These are phyloP conservation scores for Dasysyrphus albostriatus DNA, from an alignment of 2,888 invertebrate species.

Conservation along the genomic window DNA sequence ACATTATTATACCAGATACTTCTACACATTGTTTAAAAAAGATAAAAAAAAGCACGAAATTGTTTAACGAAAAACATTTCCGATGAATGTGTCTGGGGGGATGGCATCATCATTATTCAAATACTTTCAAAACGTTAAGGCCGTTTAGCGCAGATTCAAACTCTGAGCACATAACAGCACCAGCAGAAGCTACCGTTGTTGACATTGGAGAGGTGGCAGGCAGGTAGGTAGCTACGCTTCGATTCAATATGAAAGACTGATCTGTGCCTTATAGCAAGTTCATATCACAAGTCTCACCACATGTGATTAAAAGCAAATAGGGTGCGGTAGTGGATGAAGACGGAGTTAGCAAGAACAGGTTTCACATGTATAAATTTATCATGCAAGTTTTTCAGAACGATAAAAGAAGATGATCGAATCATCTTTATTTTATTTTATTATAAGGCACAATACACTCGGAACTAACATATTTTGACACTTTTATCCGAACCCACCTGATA, in stretches of 20 bases:
- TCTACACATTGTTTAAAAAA: slow-evolving; percentile 22
- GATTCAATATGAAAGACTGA: slow-evolving; percentile 41
- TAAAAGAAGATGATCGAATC: slow-evolving; percentile 41
- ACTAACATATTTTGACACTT: background rate
- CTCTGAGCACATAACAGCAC: slow-evolving; percentile 42
- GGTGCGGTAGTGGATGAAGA: slow-evolving; percentile 59
- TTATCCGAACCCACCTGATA: too few relatives aligned
- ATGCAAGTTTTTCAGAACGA: slow-evolving; percentile 32
- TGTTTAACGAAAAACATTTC: slow-evolving; percentile 58
- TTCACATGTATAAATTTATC: slow-evolving; percentile 53
- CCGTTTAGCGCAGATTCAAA: slow-evolving; percentile 54
- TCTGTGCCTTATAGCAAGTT: slow-evolving; percentile 36
- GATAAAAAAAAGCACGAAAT: background rate
- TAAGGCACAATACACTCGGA: background rate
- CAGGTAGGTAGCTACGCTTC: slow-evolving; percentile 49
- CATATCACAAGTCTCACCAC: slow-evolving; percentile 45
- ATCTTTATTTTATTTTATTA: slow-evolving; percentile 5
- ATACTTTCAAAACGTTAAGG: slow-evolving; percentile 71
- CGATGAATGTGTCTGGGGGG: slow-evolving; percentile 63
- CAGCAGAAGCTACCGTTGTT: slow-evolving; percentile 51
- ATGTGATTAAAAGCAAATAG: slow-evolving; percentile 67
- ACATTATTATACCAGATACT: slow-evolving; percentile 58
- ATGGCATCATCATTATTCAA: slow-evolving; percentile 75
- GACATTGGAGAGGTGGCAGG: slow-evolving; percentile 67
- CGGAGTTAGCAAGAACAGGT: slow-evolving; percentile 52